A percentile compares a stretch with the other conserved stretches of the same genome.
phyloP scores from a whole-genome alignment of 2,888 invertebrate species.

The Thereva unica region DNA sequence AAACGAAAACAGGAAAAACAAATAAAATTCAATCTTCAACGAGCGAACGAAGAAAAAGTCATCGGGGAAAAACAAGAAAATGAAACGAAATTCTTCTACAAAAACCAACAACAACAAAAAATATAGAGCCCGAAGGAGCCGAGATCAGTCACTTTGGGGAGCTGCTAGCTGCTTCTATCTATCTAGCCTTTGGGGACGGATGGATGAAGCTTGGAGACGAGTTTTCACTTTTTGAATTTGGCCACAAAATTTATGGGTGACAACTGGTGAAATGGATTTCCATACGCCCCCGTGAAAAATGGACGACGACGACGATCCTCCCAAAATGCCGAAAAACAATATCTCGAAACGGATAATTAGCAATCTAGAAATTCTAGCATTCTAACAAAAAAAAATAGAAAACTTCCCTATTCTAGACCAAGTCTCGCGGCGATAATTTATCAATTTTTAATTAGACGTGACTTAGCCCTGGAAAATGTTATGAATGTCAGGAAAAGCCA shows the following conservation, averaged over 20 bases:
- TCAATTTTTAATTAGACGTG: slow-evolving; percentile 16
- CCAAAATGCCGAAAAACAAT: not conserved
- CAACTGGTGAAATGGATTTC: slow-evolving; percentile 35
- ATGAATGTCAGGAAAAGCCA: too few species aligned
- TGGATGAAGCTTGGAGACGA: slow-evolving; percentile 13
- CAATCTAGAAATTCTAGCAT: slow-evolving; percentile 13
- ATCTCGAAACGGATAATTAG: slow-evolving; percentile 23
- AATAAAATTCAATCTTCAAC: slow-evolving; percentile 21
- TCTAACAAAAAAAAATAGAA: not conserved
- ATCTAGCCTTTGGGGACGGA: slow-evolving; percentile 11
- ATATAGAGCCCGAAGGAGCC: slow-evolving; percentile 4
- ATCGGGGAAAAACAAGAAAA: slow-evolving; percentile 26
- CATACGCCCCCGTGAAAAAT: slow-evolving; percentile 24
- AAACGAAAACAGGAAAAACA: slow-evolving; percentile 17
- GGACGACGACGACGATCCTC: not conserved
- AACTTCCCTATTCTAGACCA: slow-evolving; percentile 16
- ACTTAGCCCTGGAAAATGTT: not conserved
- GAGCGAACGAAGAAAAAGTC: not conserved
- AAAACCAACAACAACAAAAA: slow-evolving; percentile 11
- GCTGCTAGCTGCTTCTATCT: slow-evolving; percentile 8
- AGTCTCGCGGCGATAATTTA: slow-evolving; percentile 1
- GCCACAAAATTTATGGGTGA: slow-evolving; percentile 33
- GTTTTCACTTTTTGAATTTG: slow-evolving; percentile 21
- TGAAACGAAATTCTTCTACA: slow-evolving; percentile 27
- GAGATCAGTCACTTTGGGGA: slow-evolving; percentile 4